Evolutionary conservation across 2,113 vertebrate species (phyloP).

Genomic region (Eurypyga helias): DNA sequence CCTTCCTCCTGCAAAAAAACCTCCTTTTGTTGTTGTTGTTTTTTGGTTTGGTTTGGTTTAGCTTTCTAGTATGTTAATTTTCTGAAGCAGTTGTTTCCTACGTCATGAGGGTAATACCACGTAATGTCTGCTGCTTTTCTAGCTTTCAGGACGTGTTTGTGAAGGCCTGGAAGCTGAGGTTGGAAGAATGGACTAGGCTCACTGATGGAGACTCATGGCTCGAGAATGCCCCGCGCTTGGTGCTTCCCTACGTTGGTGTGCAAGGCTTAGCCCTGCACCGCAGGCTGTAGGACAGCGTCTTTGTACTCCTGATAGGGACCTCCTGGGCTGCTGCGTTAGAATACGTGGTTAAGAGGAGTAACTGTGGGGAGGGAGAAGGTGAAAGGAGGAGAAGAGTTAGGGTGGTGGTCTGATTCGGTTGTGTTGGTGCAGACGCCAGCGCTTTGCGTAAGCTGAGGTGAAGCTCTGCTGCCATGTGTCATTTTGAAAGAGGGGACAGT

Average conservation of each 20-base stretch:
- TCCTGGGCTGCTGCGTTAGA: neutral
- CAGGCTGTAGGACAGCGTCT: neutral
- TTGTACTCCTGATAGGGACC: neutral
- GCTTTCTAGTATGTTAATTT: neutral
- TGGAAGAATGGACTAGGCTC: neutral
- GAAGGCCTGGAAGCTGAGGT: neutral
- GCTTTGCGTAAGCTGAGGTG: neutral
- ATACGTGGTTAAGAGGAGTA: neutral
- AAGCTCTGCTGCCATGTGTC: neutral
- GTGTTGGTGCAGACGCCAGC: neutral
- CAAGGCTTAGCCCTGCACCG: neutral
- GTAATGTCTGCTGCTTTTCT: neutral
- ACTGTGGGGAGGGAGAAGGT: neutral
- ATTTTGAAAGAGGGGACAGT: neutral
- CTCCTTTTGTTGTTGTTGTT: no score
- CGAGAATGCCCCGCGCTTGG: accelerated
- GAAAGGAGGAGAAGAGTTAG: neutral
- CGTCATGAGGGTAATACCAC: neutral
- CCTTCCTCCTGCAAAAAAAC: neutral
- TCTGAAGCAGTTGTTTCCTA: neutral
- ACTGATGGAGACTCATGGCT: neutral
- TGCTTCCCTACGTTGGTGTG: neutral
- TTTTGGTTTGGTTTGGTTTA: neutral
- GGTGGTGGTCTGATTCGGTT: neutral
- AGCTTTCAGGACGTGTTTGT: neutral